Evolutionary conservation across 2,113 vertebrate species (phyloP).

Genomic region (Scomber japonicus): DNA sequence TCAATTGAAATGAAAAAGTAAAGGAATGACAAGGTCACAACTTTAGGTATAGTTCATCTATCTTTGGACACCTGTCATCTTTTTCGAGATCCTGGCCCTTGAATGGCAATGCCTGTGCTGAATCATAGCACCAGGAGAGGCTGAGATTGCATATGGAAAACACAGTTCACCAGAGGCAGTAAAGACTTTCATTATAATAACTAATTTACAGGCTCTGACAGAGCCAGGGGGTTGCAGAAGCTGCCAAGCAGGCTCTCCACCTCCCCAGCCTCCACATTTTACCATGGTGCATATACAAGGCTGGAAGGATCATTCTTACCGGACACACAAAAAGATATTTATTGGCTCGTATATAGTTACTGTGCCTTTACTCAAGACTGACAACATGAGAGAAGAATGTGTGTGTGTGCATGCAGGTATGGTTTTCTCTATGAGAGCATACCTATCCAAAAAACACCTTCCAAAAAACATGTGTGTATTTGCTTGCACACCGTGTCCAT

Average conservation of each 20-base stretch:
- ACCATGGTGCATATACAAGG: conserved; percentile 61
- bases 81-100: conserved; percentile 2
- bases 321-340: conserved; percentile 68
- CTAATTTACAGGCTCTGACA: conserved; percentile 71
- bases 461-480: not conserved
- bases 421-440: not conserved
- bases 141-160: conserved; percentile 70
- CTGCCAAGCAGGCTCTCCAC: conserved; percentile 69
- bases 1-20: conserved; percentile 30
- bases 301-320: conserved; percentile 59
- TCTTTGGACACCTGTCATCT: conserved; percentile 38
- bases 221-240: conserved; percentile 63
- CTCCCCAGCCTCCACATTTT: conserved; percentile 47
- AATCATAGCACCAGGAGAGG: conserved; percentile 46
- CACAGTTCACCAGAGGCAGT: conserved; percentile 67
- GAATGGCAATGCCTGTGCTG: conserved; percentile 52
- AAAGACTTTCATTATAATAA: conserved; percentile 79
- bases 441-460: not conserved
- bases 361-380: conserved; percentile 56
- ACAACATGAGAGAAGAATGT: conserved; percentile 16
- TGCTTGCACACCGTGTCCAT: not conserved
- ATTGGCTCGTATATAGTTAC: conserved; percentile 62
- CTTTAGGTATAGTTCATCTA: conserved; percentile 42
- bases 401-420: not conserved
- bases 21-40: conserved; percentile 4